Evolutionary conservation across 2,888 invertebrate species (phyloP).

Genomic region (Plebejus argus): DNA sequence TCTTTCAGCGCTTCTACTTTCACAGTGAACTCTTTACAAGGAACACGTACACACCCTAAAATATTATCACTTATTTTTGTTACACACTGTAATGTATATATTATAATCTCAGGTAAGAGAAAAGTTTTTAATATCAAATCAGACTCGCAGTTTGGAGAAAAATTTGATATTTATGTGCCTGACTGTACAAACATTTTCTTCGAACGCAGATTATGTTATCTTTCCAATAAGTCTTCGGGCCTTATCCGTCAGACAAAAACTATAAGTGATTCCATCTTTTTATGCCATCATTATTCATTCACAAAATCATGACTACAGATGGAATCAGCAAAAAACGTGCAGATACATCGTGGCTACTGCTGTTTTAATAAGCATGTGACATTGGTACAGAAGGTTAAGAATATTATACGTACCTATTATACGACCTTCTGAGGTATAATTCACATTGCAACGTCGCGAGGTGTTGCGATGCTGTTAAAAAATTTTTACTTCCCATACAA

Average conservation of each 20-base stretch:
- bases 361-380: not conserved
- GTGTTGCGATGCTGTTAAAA: no score
- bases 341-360: not conserved
- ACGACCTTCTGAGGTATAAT: no score
- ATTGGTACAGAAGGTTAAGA: not conserved
- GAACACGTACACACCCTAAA: no score
- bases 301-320: not conserved
- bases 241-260: not conserved
- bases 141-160: no score
- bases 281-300: not conserved
- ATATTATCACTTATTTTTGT: no score
- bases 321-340: not conserved
- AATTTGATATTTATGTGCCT: not conserved
- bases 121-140: no score
- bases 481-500: no score
- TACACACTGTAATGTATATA: no score
- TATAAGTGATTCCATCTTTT: not conserved
- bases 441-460: not conserved
- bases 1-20: no score
- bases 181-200: conserved; percentile 1
- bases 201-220: not conserved
- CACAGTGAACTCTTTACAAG: no score
- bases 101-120: no score
- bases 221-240: not conserved
- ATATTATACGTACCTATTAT: not conserved